Evolutionary conservation across 1,140 invertebrate species (phyloP).

Genomic region (Pollicipes pollicipes): DNA sequence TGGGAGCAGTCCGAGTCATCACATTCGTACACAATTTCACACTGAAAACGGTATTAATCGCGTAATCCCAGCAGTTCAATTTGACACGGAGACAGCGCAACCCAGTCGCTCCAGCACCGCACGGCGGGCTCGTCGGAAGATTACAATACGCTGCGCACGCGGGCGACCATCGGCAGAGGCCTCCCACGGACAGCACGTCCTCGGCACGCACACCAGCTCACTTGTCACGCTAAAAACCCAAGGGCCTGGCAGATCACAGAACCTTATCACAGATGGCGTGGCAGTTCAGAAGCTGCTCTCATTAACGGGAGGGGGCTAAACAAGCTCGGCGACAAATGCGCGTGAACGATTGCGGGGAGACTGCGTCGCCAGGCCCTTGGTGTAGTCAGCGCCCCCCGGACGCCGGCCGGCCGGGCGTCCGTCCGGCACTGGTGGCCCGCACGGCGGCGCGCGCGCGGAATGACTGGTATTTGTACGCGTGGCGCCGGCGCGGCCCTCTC

Average conservation of each 20-base stretch:
- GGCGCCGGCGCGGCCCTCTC: no score
- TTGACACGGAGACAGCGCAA: no score
- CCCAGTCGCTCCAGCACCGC: no score
- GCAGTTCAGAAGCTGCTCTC: not conserved
- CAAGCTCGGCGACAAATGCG: not conserved
- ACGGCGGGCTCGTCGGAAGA: not conserved
- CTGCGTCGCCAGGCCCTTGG: not conserved
- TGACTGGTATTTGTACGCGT: not conserved
- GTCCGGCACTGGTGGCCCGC: no score
- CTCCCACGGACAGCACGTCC: no score
- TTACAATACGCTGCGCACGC: no score
- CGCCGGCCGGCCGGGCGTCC: no score
- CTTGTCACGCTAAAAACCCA: not conserved
- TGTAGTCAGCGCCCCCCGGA: not conserved
- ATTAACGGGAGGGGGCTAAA: not conserved
- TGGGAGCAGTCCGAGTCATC: not conserved
- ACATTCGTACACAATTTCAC: not conserved
- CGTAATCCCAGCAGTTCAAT: not conserved
- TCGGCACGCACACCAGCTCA: no score
- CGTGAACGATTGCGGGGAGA: not conserved
- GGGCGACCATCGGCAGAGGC: no score
- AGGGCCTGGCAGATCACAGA: conserved; percentile 1
- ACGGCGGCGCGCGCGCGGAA: not conserved
- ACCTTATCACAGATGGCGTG: not conserved
- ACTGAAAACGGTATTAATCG: not conserved